Percentiles rank a stretch among this genome's conserved stretches.
Conservation (phyloP, 2,113 vertebrate species). For the Dryoscopus gambensis region DNA sequence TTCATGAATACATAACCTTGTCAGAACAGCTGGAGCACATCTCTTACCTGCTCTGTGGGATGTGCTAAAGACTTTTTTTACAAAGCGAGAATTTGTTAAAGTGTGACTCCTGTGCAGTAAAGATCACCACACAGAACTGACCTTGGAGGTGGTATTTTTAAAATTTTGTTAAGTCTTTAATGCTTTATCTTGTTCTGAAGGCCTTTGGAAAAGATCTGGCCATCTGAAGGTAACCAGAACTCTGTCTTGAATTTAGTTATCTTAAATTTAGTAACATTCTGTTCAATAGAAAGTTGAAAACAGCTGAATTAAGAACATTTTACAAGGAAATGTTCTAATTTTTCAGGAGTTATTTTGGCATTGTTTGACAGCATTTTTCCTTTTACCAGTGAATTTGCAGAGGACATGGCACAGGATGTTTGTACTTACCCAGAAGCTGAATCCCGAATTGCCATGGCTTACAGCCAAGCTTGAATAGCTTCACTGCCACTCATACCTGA, state of each 20-base stretch:
- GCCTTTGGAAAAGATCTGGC: not conserved
- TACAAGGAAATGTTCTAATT: not conserved
- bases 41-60: slow-evolving; percentile 1
- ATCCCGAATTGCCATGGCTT: not conserved
- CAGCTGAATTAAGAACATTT: not conserved
- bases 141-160: not conserved
- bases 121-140: not conserved
- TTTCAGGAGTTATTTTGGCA: not conserved
- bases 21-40: not conserved
- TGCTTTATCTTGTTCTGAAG: not conserved
- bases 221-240: not conserved
- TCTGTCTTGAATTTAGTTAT: not conserved
- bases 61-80: not conserved
- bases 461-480: not conserved
- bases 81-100: not conserved
- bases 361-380: not conserved
- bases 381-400: not conserved
- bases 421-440: not conserved
- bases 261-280: not conserved
- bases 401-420: not conserved
- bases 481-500: not conserved
- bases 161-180: not conserved
- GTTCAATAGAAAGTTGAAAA: not conserved
- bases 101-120: not conserved
- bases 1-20: slow-evolving; percentile 54